These are phyloP conservation scores for Stramonita haemastoma DNA, from an alignment of 2,888 invertebrate species.

Conservation along the genomic window DNA sequence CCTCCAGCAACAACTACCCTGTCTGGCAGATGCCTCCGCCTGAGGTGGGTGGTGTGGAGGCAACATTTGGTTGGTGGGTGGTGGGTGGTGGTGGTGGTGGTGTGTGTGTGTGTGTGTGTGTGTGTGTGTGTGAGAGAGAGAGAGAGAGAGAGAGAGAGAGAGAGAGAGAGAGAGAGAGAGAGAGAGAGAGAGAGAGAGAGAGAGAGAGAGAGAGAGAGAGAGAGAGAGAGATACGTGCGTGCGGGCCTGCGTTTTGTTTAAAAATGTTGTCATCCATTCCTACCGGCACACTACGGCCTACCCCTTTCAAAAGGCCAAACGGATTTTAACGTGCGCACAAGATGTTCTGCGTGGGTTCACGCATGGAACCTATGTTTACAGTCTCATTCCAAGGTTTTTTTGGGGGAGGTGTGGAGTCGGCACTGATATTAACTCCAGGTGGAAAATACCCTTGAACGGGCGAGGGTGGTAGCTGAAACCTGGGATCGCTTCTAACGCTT, in stretches of 20 bases:
- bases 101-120: background rate
- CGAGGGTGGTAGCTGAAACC: too few relatives aligned
- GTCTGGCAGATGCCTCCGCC: background rate
- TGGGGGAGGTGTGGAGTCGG: too few relatives aligned
- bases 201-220: background rate
- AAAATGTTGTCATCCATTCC: too few relatives aligned
- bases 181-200: slow-evolving; percentile 9
- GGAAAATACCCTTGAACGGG: too few relatives aligned
- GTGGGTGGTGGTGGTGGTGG: background rate
- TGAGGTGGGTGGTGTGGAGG: background rate
- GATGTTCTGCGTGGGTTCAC: background rate
- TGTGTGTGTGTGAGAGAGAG: background rate
- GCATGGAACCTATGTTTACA: too few relatives aligned
- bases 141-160: too few relatives aligned
- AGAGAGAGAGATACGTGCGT: background rate
- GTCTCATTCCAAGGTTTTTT: too few relatives aligned
- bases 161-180: slow-evolving; percentile 1
- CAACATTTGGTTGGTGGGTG: background rate
- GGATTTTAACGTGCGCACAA: background rate
- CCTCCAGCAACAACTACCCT: background rate
- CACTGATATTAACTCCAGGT: too few relatives aligned
- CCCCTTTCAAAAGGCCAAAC: background rate
- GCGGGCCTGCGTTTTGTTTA: too few relatives aligned
- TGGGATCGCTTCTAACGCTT: too few relatives aligned
- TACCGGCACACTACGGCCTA: too few relatives aligned